A percentile compares a stretch with the other conserved stretches of the same genome.
Evolutionary conservation across 2,113 vertebrate genomes (phyloP).

Genomic region (Coryphaenoides rupestris): DNA sequence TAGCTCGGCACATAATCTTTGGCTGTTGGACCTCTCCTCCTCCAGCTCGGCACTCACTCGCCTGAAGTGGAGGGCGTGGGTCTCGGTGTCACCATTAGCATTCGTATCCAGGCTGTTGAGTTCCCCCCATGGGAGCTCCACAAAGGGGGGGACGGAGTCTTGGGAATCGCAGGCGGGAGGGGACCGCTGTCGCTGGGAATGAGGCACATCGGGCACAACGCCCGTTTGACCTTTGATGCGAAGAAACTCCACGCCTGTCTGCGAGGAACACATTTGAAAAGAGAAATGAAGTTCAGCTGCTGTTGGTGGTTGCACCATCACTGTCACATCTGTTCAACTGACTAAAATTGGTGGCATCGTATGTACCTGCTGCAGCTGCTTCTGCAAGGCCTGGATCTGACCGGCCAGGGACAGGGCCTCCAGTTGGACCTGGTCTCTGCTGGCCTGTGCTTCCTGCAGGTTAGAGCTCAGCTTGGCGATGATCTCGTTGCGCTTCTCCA

Average conservation of each 20-base stretch:
- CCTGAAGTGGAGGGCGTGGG: constrained; percentile 41
- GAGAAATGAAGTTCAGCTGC: not conserved
- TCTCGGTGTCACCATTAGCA: constrained; percentile 7
- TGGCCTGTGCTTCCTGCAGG: constrained; percentile 70
- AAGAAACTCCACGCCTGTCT: constrained; percentile 74
- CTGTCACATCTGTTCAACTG: too few species aligned
- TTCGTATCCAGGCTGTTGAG: constrained; percentile 32
- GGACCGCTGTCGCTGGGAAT: constrained; percentile 41
- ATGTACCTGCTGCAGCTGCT: constrained; percentile 77
- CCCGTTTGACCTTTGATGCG: constrained; percentile 62
- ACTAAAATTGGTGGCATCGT: not conserved
- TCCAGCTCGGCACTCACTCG: constrained; percentile 67
- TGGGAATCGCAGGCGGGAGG: constrained; percentile 39
- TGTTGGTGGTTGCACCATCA: not conserved
- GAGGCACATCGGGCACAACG: constrained; percentile 27
- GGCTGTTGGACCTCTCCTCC: constrained; percentile 49
- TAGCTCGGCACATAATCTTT: constrained; percentile 47
- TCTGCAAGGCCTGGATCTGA: constrained; percentile 76
- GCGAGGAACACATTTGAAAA: constrained; percentile 22
- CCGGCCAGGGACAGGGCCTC: constrained; percentile 67
- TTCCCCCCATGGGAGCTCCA: constrained; percentile 53
- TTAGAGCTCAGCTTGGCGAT: constrained; percentile 74
- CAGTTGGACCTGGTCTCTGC: constrained; percentile 71
- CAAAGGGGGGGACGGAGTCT: constrained; percentile 47
- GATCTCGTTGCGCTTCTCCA: constrained; percentile 80